Conservation (phyloP, 37 sponge, comb jelly and placozoan genomes). For the Lycopodina hypogea region DNA sequence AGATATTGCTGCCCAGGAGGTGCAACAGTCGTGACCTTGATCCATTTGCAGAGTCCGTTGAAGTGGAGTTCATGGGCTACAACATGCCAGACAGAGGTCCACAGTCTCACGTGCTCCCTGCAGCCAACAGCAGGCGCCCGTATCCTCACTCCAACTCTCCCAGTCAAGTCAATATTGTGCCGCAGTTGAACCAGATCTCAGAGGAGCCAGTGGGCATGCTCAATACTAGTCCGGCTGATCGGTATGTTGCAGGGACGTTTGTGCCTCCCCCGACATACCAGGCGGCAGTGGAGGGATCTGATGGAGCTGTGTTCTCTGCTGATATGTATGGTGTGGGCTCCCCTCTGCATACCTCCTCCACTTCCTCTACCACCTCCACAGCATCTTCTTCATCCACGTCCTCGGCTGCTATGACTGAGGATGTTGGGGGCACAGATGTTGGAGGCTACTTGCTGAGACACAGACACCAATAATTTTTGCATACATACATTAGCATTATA, state of each 20-base stretch:
- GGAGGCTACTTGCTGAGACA: conserved; percentile 6
- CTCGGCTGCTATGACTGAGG: no score
- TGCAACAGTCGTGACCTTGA: conserved; percentile 11
- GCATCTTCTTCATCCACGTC: no score
- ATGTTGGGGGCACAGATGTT: no score
- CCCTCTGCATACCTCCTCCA: no score
- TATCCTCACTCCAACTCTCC: neutral
- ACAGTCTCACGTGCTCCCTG: neutral
- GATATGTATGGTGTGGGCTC: no score
- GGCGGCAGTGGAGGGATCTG: conserved; percentile 1
- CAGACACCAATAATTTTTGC: no score
- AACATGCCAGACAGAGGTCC: conserved; percentile 2
- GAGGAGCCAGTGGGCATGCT: no score
- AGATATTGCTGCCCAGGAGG: neutral
- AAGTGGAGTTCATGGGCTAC: conserved; percentile 11
- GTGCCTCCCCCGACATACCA: conserved; percentile 24
- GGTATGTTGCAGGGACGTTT: neutral
- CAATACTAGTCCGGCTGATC: neutral
- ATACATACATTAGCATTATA: no score
- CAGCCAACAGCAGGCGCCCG: neutral
- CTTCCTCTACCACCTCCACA: no score
- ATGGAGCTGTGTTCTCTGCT: neutral
- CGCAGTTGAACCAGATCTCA: neutral
- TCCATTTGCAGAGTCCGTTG: conserved; percentile 19
- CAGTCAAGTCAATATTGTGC: neutral